Base-by-base conservation (phyloP, 2,113 vertebrate genomes). In the Cyprinodon variegatus region DNA sequence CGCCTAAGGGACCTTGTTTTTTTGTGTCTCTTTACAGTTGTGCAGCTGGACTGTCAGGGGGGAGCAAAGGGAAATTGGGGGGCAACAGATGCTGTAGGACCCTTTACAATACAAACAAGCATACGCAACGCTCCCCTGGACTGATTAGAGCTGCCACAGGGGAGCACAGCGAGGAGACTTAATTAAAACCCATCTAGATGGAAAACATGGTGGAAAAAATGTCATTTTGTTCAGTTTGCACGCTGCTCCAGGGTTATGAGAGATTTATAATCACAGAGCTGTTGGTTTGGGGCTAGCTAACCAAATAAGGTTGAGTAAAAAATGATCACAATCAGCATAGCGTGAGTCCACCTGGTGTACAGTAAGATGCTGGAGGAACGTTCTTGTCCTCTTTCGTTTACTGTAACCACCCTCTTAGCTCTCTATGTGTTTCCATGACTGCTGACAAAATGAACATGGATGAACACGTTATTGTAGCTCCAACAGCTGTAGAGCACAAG, bases 141-240 rank as follows among this genome's bases (percentile, higher is more conserved):
- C 89, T 93, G 87, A 93, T 94, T 90, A 92, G 80, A 90, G 77
- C 70, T 65, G 84, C 88, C 90, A 83, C 76, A 53, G 82, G 93
- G 89, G 86, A 86, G 43, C 81, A 68, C 68, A 71, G 84, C 82
- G 37, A 84, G 88, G 84, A 91, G 82, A 85, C 87, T 90, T 93
- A 93, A 94, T 94, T 94, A 93, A 93, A 93, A 93, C 81, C 84
- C 91, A 90, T 92, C 91, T 91, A 81, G 91, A 93, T 92, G 90
- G 90, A 93, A 94, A 79, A 91, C 37, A 70, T 57, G 0, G 68
- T 37, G 76, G 53, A 78, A 77, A 86, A 84, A 81, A 82, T 61
- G 70, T 4, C 74, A 88, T 90, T 91, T 90, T 83, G 84, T 83
- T 78, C 20, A 40, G 60, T 72, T 77, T 83, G 65, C 73, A 72